Conservation (phyloP, 2,113 vertebrate species). For the Scomber japonicus region DNA sequence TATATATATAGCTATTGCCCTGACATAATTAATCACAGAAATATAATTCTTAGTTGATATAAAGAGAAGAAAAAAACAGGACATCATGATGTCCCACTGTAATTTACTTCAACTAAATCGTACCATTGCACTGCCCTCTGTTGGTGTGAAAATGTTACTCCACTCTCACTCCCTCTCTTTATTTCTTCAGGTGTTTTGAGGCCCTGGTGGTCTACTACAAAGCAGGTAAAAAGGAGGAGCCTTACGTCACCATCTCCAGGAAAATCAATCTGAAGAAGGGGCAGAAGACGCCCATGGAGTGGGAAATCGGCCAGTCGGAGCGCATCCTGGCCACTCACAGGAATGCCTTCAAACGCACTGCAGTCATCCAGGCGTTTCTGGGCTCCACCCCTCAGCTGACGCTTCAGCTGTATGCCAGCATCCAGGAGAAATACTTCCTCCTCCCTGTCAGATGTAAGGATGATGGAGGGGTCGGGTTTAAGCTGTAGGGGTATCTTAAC, state of each 20-base stretch:
- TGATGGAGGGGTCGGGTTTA: background rate
- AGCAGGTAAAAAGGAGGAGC: conserved; percentile 90
- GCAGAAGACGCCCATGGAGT: conserved; percentile 87
- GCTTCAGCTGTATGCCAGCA: conserved; percentile 93
- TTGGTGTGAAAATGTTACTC: conserved; percentile 38
- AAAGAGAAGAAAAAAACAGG: background rate
- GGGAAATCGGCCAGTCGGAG: conserved; percentile 92
- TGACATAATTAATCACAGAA: background rate
- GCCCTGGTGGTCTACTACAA: conserved; percentile 91
- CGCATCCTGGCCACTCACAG: conserved; percentile 90
- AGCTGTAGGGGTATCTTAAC: background rate
- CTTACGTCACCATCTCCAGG: conserved; percentile 92
- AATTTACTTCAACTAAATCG: background rate
- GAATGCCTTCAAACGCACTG: conserved; percentile 95
- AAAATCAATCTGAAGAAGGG: conserved; percentile 90
- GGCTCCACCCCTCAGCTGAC: conserved; percentile 97
- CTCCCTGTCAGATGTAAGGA: conserved; percentile 86
- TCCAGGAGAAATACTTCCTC: conserved; percentile 90
- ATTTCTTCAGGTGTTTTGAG: conserved; percentile 92
- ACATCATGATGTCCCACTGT: too few relatives aligned
- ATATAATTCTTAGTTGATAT: background rate
- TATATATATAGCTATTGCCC: background rate
- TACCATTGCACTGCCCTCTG: conserved; percentile 56
- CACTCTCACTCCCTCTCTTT: background rate
- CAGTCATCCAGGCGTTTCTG: conserved; percentile 96